Evolutionary conservation across 2,797 vertebrate species (phyloP), one percentile per base, ranked within the genome.

Genomic region (Mormyrops boulengeri): DNA sequence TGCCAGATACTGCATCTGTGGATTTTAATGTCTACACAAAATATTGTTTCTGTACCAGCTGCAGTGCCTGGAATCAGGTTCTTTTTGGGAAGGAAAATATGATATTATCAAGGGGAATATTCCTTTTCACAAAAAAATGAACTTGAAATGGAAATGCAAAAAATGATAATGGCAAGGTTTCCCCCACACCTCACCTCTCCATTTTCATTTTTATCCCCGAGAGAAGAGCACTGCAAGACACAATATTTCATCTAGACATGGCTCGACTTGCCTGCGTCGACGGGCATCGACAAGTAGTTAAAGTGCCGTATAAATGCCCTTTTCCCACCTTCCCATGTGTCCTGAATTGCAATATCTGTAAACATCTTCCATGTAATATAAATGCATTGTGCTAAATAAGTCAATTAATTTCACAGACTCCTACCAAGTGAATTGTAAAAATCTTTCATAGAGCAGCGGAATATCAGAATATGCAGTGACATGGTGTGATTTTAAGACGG

Each of bases 81-180:
- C 85, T 52, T 55, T 86, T 52, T 52, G 85, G 55, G n/a, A 22
- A 22, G 22, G 49, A 53, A 53, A 86, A 55, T 50, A 34, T n/a
- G 47, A 55, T 55, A 86, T 52, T 86, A 53, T 86, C 50, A 52
- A 30, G 85, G 47, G 47, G 85, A 11, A 55, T 86, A 86, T 86
- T 86, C 26, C 49, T 55, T 55, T 26, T 52, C 47, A 30, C 22
- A 53, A 86, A 34, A 82, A 52, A 86, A 52, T 53, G 26, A 49
- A 53, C 85, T 86, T 49, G 26, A 86, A 52, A 86, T 86, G 49
- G 47, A 86, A 86, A 86, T 52, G 85, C 77, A 82, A 52, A 86
- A 52, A 30, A 53, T 86, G 22, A 52, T 52, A 86, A 86, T 86
- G 85, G 26, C 12, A 5, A 86, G 26, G 12, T 55, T 86, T 86